Evolutionary conservation across 2,113 vertebrate genomes (phyloP), one percentile per base, ranked within the genome.

Genomic region (Rhynchomys soricoides): DNA sequence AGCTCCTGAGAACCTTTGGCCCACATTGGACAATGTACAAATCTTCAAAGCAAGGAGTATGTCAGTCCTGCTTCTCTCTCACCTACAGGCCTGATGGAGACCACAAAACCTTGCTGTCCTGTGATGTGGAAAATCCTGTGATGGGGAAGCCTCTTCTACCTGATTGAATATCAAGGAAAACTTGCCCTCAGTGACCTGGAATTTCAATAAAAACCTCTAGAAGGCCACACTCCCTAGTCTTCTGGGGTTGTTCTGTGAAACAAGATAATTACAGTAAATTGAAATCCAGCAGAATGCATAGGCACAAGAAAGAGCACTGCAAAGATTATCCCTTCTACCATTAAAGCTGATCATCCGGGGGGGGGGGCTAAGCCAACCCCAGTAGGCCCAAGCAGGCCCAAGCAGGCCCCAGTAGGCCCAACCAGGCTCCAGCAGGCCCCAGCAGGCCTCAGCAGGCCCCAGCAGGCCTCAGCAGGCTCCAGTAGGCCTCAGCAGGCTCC

Each of bases 231-330:
- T 88, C 94, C 89, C 95, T 98, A 95, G 78, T 96, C 96, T 97
- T 96, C 97, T 96, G 82, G 70, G 37, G 70, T 4, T 98, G 94
- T 94, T 98, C 97, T 98, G 96, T 97, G 98, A 97, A 97, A 95
- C 96, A 98, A 96, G 97, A 98, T 96, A 98, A 98, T 98, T 98
- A 98, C 97, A 98, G 98, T 98, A 98, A 98, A 98, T 97, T 98
- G 98, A 98, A 97, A 98, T 98, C 97, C 97, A 93, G 97, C 96
- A 98, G 98, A 98, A 98, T 96, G 95, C 94, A 97, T 70, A 97
- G 82, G 94, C 89, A 92, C 96, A 93, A 90, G 92, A 88, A 77
- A 94, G 95, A 95, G 75, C 90, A 89, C 93, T 96, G 92, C 81
- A 96, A 97, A 97, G 97, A 94, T 97, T 96, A 92, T 50, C 8